phyloP scores from a whole-genome alignment of 1,140 invertebrate genomes.

The Psilanteris sp. region DNA sequence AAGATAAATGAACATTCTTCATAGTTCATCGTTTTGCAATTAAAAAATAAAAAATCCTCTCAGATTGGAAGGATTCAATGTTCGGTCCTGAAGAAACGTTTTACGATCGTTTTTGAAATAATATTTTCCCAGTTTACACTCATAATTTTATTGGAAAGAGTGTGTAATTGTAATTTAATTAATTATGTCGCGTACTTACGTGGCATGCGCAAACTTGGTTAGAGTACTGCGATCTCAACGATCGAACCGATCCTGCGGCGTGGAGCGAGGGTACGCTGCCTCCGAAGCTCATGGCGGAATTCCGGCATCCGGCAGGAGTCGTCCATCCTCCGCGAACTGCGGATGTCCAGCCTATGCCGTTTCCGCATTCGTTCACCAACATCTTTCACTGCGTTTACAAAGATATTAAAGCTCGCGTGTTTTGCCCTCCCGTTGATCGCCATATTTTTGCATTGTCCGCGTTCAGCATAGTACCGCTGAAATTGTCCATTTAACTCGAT shows the following conservation, averaged over 20 bases:
- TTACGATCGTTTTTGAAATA: too few relatives aligned
- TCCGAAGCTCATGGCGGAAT: constrained; percentile 75
- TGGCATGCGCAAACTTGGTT: too few relatives aligned
- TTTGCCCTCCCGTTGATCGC: constrained; percentile 3
- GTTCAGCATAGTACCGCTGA: constrained; percentile 14
- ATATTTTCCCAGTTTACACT: too few relatives aligned
- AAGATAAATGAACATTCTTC: too few relatives aligned
- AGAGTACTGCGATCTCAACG: constrained; percentile 75
- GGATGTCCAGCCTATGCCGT: constrained; percentile 68
- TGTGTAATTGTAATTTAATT: too few relatives aligned
- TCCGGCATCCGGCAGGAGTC: constrained; percentile 73
- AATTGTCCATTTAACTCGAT: constrained; percentile 13
- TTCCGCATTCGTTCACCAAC: constrained; percentile 74
- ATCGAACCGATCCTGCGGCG: constrained; percentile 74
- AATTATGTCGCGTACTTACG: too few relatives aligned
- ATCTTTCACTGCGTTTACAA: constrained; percentile 50
- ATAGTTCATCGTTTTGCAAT: too few relatives aligned
- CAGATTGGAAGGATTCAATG: too few relatives aligned
- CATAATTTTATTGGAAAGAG: too few relatives aligned
- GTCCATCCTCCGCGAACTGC: constrained; percentile 74
- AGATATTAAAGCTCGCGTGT: neutral
- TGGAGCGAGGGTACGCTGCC: constrained; percentile 77
- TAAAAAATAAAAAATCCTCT: too few relatives aligned
- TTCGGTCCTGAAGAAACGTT: too few relatives aligned
- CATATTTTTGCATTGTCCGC: constrained; percentile 16